Evolutionary conservation across 1,140 invertebrate species (phyloP).

Genomic region (Lamellibrachia luymesi): DNA sequence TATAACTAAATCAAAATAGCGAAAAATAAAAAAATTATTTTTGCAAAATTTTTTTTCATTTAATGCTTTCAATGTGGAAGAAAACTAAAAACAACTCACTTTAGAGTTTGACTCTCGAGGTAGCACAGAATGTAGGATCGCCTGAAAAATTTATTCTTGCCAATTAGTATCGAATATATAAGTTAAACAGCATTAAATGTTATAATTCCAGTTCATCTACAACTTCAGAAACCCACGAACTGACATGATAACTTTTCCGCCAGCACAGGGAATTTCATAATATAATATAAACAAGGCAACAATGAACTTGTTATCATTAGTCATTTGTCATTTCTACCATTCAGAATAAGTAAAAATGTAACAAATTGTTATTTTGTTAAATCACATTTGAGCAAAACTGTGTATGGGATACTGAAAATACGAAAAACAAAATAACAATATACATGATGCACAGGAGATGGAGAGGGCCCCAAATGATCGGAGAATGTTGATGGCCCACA

Average conservation of each 20-base stretch:
- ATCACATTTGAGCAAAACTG: no score
- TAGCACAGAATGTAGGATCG: constrained; percentile 95
- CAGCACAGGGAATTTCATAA: not conserved
- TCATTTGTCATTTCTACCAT: no score
- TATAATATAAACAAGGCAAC: not conserved
- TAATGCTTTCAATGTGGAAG: not conserved
- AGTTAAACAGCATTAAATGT: no score
- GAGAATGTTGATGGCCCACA: no score
- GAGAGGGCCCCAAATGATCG: no score
- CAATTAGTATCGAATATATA: no score
- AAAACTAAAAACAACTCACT: constrained; percentile 40
- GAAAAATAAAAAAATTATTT: not conserved
- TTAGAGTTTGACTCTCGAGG: constrained; percentile 98
- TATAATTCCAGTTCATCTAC: no score
- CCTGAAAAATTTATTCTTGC: constrained; percentile 59
- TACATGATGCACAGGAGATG: no score
- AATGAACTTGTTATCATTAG: not conserved
- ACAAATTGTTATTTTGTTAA: not conserved
- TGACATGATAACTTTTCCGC: no score
- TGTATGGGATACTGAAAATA: no score
- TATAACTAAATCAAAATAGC: not conserved
- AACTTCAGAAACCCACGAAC: no score
- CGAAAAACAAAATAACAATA: no score
- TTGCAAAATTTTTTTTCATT: not conserved
- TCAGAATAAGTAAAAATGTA: not conserved